These are phyloP conservation scores for Psylliodes chrysocephalus DNA, from an alignment of 2,888 invertebrate genomes.

Conservation along the genomic window DNA sequence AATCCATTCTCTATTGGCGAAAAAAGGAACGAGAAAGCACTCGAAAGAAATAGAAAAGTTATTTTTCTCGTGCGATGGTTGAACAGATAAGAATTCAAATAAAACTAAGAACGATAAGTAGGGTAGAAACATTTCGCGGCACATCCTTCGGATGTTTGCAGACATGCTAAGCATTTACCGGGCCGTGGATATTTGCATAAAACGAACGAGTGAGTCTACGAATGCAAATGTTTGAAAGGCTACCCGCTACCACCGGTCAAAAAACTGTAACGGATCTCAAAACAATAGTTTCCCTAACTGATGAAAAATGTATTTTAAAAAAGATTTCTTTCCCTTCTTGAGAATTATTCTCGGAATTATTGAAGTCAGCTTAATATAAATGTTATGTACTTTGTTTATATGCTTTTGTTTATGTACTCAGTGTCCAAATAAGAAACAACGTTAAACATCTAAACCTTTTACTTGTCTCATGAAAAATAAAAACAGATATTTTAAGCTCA, in stretches of 20 bases:
- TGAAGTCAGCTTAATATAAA: too few relatives aligned
- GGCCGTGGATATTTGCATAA: slow-evolving; percentile 35
- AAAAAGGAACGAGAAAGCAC: not conserved
- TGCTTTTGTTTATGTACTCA: too few relatives aligned
- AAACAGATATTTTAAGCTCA: too few relatives aligned
- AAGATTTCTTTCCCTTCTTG: too few relatives aligned
- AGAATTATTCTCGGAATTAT: too few relatives aligned
- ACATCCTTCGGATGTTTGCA: slow-evolving; percentile 30
- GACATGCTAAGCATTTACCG: slow-evolving; percentile 25
- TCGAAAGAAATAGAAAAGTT: slow-evolving; percentile 3
- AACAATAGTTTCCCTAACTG: too few relatives aligned
- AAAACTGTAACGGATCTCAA: too few relatives aligned
- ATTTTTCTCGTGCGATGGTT: not conserved
- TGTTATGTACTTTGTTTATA: too few relatives aligned
- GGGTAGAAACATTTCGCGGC: slow-evolving; percentile 17
- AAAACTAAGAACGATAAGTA: slow-evolving; percentile 16
- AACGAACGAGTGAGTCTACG: slow-evolving; percentile 27
- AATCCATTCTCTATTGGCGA: not conserved
- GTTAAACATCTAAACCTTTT: too few relatives aligned
- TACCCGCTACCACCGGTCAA: not conserved
- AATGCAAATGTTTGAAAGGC: not conserved
- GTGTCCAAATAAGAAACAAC: too few relatives aligned
- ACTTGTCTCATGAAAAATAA: too few relatives aligned
- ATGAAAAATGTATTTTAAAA: too few relatives aligned
- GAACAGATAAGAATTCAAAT: slow-evolving; percentile 26